Conservation (phyloP, 92 coral and sea anemone genomes). For the Desmophyllum pertusum region DNA sequence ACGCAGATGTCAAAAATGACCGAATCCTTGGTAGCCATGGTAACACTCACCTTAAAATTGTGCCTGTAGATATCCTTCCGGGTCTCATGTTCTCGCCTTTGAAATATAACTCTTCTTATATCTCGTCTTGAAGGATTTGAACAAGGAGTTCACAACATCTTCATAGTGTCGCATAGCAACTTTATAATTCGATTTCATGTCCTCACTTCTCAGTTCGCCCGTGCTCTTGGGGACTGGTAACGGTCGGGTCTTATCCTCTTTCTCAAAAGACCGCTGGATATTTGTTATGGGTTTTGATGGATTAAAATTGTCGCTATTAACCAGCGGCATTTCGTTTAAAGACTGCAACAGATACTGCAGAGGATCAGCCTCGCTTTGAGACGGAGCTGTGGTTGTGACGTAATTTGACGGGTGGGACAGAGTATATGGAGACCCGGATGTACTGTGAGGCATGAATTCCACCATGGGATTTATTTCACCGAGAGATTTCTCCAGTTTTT, state of each 20-base stretch:
- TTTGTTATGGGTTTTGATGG: neutral
- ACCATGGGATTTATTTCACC: constrained; percentile 95
- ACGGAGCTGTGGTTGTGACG: constrained; percentile 14
- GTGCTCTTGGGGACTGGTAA: constrained; percentile 31
- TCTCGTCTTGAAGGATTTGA: constrained; percentile 65
- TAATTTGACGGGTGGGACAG: constrained; percentile 58
- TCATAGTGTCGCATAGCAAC: constrained; percentile 80
- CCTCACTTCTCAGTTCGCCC: neutral
- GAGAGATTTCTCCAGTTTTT: constrained; percentile 66
- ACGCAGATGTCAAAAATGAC: neutral
- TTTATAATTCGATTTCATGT: neutral
- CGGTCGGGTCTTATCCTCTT: neutral
- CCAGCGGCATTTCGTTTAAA: constrained; percentile 69
- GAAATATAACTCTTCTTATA: constrained; percentile 74
- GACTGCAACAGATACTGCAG: constrained; percentile 67
- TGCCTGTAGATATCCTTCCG: constrained; percentile 95
- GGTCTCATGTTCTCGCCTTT: constrained; percentile 81
- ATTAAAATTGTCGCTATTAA: neutral
- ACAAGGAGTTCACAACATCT: constrained; percentile 77
- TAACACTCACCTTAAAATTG: constrained; percentile 80
- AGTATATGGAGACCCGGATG: constrained; percentile 78
- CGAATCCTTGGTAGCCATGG: neutral
- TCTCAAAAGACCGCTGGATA: constrained; percentile 13
- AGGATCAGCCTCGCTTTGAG: constrained; percentile 30
- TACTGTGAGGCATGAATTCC: constrained; percentile 94